phyloP scores from a whole-genome alignment of 2,888 invertebrate species.

The Carpatolechia fugitivella region DNA sequence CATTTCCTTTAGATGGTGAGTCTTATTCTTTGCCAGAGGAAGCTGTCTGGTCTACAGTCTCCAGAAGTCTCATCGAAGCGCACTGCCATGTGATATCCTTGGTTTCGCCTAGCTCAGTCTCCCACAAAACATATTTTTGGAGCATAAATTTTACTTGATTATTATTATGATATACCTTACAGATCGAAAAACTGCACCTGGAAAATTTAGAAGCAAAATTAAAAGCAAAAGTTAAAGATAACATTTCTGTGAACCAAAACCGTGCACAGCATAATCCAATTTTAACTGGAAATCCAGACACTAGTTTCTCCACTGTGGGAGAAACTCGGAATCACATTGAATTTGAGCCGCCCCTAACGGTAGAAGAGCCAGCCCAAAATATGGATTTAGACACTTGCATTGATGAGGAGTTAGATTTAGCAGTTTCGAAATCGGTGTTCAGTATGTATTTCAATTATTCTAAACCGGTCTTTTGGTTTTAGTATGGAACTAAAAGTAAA shows the following conservation, averaged over 20 bases:
- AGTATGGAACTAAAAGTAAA: no score
- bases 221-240: background rate
- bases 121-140: no score
- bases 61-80: no score
- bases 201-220: slow-evolving; percentile 43
- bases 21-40: no score
- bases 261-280: background rate
- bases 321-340: background rate
- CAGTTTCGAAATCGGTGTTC: slow-evolving; percentile 38
- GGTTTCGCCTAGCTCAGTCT: no score
- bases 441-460: slow-evolving; percentile 34
- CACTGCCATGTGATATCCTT: no score
- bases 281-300: background rate
- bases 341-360: background rate
- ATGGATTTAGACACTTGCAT: slow-evolving; percentile 35
- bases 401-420: slow-evolving; percentile 44
- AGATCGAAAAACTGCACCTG: slow-evolving; percentile 63
- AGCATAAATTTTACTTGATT: no score
- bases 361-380: background rate
- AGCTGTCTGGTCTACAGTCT: no score
- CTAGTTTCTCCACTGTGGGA: background rate
- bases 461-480: no score
- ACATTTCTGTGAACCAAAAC: background rate
- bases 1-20: no score
- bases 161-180: slow-evolving; percentile 1